Percentiles rank a stretch among this genome's conserved stretches.
Evolutionary conservation across 2,888 invertebrate genomes (phyloP).

Genomic region (Diarsia dahlii): DNA sequence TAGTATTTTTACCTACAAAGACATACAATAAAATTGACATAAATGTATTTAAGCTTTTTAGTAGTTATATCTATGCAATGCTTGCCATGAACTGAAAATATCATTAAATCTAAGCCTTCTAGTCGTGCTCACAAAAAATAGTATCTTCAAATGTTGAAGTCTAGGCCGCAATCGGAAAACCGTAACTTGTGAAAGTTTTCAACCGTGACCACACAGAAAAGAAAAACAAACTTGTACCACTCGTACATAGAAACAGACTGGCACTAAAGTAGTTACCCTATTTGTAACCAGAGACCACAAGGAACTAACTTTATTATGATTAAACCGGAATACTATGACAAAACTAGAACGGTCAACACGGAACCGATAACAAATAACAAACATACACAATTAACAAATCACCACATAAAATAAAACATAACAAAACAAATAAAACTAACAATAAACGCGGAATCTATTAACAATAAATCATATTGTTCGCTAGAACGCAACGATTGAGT

Average conservation of each 20-base stretch:
- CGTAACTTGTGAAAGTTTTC: neutral
- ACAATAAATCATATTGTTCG: slow-evolving; percentile 85
- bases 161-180: neutral
- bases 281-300: slow-evolving; percentile 39
- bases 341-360: slow-evolving; percentile 56
- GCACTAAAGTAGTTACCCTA: slow-evolving; percentile 40
- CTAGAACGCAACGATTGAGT: slow-evolving; percentile 86
- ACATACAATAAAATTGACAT: too few species aligned
- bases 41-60: too few species aligned
- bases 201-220: neutral
- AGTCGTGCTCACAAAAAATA: neutral
- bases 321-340: slow-evolving; percentile 38
- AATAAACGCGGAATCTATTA: slow-evolving; percentile 86
- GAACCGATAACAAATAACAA: slow-evolving; percentile 60
- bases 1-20: too few species aligned
- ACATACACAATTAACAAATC: slow-evolving; percentile 65
- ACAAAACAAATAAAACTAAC: slow-evolving; percentile 80
- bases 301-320: slow-evolving; percentile 50
- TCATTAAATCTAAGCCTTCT: neutral
- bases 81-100: neutral
- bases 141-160: neutral
- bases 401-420: slow-evolving; percentile 61
- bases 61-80: neutral
- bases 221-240: slow-evolving; percentile 7
- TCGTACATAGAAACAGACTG: slow-evolving; percentile 17